These are phyloP conservation scores for Lota lota DNA, from an alignment of 2,113 vertebrate genomes.

Conservation along the genomic window DNA sequence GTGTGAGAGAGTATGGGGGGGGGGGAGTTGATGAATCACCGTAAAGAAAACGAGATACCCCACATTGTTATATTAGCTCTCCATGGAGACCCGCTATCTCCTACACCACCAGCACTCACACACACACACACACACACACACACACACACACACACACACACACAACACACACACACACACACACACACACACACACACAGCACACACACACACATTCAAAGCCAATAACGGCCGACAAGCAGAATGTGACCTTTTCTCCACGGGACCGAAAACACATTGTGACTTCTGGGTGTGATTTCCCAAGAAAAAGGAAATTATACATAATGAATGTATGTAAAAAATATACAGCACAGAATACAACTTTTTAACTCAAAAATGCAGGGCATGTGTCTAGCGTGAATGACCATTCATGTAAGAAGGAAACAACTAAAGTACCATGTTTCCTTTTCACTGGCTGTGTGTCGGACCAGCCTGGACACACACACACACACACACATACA, in stretches of 20 bases:
- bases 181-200: not conserved
- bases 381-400: conserved; percentile 47
- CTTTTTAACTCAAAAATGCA: conserved; percentile 50
- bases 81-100: conserved; percentile 29
- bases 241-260: not conserved
- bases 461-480: conserved; percentile 24
- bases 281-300: too few species aligned
- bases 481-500: not conserved
- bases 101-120: conserved; percentile 46
- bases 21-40: conserved; percentile 66
- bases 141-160: not conserved
- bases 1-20: conserved; percentile 19
- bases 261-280: not conserved
- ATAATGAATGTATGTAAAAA: too few species aligned
- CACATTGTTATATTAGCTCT: conserved; percentile 46
- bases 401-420: conserved; percentile 63
- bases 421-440: conserved; percentile 60
- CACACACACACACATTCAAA: not conserved
- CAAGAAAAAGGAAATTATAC: too few species aligned
- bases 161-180: conserved; percentile 34
- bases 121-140: not conserved
- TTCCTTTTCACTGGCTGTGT: conserved; percentile 42
- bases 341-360: conserved; percentile 35
- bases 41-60: conserved; percentile 34
- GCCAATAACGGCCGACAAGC: not conserved